Percentiles rank a stretch among this genome's conserved stretches.
Conservation (phyloP, 2,888 invertebrate species). For the Mechanitis mazaeus region DNA sequence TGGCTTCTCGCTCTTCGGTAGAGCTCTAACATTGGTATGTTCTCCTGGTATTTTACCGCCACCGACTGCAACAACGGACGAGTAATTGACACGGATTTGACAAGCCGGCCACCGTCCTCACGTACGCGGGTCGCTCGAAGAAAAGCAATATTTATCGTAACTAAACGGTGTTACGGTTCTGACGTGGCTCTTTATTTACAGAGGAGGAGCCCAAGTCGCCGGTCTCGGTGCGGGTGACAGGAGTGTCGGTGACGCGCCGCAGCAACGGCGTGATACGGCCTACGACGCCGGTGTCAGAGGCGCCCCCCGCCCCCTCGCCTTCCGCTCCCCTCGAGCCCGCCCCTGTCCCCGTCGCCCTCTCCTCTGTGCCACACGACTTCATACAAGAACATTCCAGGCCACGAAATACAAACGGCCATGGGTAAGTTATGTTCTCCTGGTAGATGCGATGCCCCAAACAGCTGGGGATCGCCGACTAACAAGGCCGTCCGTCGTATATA, state of each 20-base stretch:
- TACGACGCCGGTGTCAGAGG: constrained; percentile 39
- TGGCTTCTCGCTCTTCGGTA: constrained; percentile 41
- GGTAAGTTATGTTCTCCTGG: constrained; percentile 64
- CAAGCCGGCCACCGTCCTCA: constrained; percentile 44
- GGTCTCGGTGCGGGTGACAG: constrained; percentile 61
- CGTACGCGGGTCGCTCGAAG: constrained; percentile 15
- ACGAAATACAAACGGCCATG: constrained; percentile 68
- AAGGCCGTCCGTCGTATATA: background rate
- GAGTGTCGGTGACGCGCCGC: constrained; percentile 58
- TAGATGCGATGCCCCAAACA: constrained; percentile 58
- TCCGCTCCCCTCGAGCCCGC: constrained; percentile 36
- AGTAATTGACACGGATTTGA: constrained; percentile 67
- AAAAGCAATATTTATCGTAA: too few relatives aligned
- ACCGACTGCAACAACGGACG: constrained; percentile 72
- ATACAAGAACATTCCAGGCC: constrained; percentile 75
- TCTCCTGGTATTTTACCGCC: constrained; percentile 74
- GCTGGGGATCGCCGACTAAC: constrained; percentile 40
- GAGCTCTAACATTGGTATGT: constrained; percentile 48
- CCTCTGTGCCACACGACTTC: constrained; percentile 60
- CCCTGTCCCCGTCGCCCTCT: constrained; percentile 39
- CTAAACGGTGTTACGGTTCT: constrained; percentile 32
- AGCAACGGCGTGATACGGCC: constrained; percentile 56
- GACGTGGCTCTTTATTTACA: constrained; percentile 61
- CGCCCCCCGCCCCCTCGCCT: constrained; percentile 37
- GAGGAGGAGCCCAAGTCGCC: constrained; percentile 72